A percentile compares a stretch with the other conserved stretches of the same genome.
These are phyloP conservation scores for Sylvia borin DNA, from an alignment of 2,797 vertebrate species.

Conservation along the genomic window DNA sequence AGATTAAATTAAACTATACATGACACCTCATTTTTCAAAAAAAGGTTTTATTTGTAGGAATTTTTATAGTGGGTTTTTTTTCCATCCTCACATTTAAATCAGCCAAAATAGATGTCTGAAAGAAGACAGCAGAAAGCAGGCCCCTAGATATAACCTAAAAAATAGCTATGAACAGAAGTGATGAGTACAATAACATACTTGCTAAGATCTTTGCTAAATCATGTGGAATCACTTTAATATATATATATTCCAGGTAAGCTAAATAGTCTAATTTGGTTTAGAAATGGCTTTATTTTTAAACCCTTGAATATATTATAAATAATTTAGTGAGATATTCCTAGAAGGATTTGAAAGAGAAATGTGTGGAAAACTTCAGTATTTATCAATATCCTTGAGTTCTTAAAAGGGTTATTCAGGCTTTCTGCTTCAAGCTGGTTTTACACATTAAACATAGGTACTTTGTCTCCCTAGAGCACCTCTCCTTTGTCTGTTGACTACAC, in stretches of 20 bases:
- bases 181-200: not conserved
- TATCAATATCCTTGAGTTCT: not conserved
- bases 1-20: conserved; percentile 40
- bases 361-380: not conserved
- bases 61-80: not conserved
- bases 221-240: not conserved
- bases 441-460: not conserved
- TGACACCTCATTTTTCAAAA: conserved; percentile 37
- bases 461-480: not conserved
- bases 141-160: not conserved
- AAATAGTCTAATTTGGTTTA: not conserved
- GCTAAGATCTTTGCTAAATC: not conserved
- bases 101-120: conserved; percentile 35
- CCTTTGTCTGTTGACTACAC: not conserved
- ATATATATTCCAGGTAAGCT: not conserved
- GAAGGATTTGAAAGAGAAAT: not conserved
- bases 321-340: not conserved
- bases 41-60: not conserved
- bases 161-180: not conserved
- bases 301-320: not conserved
- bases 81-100: conserved; percentile 4
- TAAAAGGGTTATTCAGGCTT: not conserved
- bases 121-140: not conserved
- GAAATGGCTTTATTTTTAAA: not conserved
- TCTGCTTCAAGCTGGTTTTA: not conserved